phyloP scores from a whole-genome alignment of 2,797 vertebrate genomes.

The Cichlasoma orientale region DNA sequence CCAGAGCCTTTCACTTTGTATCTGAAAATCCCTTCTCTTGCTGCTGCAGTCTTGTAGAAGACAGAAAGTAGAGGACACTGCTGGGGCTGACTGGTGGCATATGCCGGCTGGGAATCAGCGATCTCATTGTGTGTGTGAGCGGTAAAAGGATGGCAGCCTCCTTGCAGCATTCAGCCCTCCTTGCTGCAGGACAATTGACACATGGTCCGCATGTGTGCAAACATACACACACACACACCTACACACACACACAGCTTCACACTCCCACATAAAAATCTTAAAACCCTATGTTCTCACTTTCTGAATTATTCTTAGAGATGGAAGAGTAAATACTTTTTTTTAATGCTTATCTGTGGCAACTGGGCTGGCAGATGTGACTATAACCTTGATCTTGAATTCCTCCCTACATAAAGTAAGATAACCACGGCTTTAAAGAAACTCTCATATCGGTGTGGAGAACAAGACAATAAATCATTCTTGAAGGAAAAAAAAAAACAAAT shows the following conservation, averaged over 20 bases:
- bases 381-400: constrained; percentile 52
- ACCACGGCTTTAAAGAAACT: constrained; percentile 23
- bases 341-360: constrained; percentile 34
- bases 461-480: constrained; percentile 35
- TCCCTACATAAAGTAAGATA: constrained; percentile 41
- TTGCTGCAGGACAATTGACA: constrained; percentile 60
- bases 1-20: constrained; percentile 12
- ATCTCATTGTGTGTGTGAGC: constrained; percentile 7
- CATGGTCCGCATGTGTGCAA: constrained; percentile 64
- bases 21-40: not conserved
- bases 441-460: constrained; percentile 21
- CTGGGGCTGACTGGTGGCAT: constrained; percentile 1
- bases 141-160: constrained; percentile 19
- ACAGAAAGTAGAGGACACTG: constrained; percentile 1
- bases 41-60: not conserved
- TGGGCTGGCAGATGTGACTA: constrained; percentile 44
- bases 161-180: constrained; percentile 25
- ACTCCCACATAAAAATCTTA: constrained; percentile 35
- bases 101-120: constrained; percentile 4
- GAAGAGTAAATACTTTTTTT: constrained; percentile 23
- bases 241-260: constrained; percentile 2
- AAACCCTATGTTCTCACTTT: constrained; percentile 41
- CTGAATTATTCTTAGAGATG: constrained; percentile 14
- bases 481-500: constrained; percentile 34
- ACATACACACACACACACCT: constrained; percentile 30